Percentiles rank a stretch among this genome's conserved stretches.
phyloP scores from a whole-genome alignment of 2,797 vertebrate species.

The Xenentodon cancila region DNA sequence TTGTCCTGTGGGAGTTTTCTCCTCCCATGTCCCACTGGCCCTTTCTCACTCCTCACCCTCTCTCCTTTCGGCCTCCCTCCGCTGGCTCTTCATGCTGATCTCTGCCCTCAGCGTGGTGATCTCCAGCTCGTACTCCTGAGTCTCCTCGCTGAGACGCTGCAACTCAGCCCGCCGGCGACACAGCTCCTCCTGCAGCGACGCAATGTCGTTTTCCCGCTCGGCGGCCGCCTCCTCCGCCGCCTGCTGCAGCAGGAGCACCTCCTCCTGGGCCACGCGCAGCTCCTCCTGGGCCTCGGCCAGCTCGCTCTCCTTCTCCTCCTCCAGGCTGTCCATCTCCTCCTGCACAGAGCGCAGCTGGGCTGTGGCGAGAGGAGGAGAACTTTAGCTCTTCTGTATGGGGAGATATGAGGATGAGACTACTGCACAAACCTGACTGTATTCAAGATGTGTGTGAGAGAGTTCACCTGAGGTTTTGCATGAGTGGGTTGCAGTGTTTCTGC shows the following conservation, averaged over 20 bases:
- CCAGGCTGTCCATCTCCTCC: constrained; percentile 87
- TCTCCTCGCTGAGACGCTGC: constrained; percentile 80
- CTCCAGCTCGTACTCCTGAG: constrained; percentile 89
- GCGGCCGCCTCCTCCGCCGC: constrained; percentile 84
- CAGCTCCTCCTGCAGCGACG: constrained; percentile 88
- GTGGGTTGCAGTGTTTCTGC: constrained; percentile 39
- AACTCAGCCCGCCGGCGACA: constrained; percentile 86
- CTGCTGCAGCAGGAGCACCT: constrained; percentile 85
- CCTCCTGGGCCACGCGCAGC: constrained; percentile 82
- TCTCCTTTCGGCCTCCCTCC: constrained; percentile 76
- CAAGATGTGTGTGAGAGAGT: constrained; percentile 13
- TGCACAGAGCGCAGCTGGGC: constrained; percentile 87
- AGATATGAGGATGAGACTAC: constrained; percentile 39
- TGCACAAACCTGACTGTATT: constrained; percentile 17
- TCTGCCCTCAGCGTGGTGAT: constrained; percentile 88
- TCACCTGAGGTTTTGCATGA: constrained; percentile 44
- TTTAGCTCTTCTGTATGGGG: constrained; percentile 15
- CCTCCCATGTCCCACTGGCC: not conserved
- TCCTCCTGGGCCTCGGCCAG: constrained; percentile 84
- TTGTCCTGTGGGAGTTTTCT: not conserved
- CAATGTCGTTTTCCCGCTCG: constrained; percentile 89
- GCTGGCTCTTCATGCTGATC: constrained; percentile 86
- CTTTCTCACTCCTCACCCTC: constrained; percentile 80
- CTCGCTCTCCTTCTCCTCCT: constrained; percentile 87
- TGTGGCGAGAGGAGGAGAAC: constrained; percentile 57